A percentile compares a stretch with the other conserved stretches of the same genome.
These are phyloP conservation scores for Trididemnum nubilum DNA, from an alignment of 23 tunicate species.

Conservation along the genomic window DNA sequence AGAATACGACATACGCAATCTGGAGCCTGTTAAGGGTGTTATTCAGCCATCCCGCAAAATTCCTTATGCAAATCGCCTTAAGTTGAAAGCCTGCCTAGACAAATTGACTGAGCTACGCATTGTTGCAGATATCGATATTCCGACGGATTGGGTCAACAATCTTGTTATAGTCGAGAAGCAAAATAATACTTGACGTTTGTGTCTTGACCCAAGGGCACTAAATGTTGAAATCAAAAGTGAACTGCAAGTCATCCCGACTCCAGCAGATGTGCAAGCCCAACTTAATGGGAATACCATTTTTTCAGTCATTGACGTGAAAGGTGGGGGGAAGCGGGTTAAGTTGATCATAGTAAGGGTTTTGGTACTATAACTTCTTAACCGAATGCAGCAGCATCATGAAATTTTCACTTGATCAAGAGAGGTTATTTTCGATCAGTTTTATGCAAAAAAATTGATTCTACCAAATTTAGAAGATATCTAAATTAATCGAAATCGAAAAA, in stretches of 20 bases:
- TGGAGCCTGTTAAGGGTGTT: not conserved
- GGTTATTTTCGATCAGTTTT: too few relatives aligned
- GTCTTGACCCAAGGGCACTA: slow-evolving; percentile 37
- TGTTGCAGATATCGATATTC: slow-evolving; percentile 16
- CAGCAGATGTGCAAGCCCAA: slow-evolving; percentile 17
- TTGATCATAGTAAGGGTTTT: too few relatives aligned
- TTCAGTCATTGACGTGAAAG: slow-evolving; percentile 20
- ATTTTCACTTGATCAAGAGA: too few relatives aligned
- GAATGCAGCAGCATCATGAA: too few relatives aligned
- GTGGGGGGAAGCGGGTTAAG: too few relatives aligned
- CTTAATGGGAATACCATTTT: slow-evolving; percentile 6
- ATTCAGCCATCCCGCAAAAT: not conserved
- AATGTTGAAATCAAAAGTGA: slow-evolving; percentile 26
- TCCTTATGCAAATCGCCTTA: slow-evolving; percentile 9
- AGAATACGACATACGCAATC: not conserved
- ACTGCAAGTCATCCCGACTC: slow-evolving; percentile 26
- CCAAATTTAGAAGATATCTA: too few relatives aligned
- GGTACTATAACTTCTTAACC: too few relatives aligned
- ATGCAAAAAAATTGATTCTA: too few relatives aligned
- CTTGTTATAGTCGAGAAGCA: slow-evolving; percentile 14
- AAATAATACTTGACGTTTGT: not conserved
- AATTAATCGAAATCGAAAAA: too few relatives aligned
- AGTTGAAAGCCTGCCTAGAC: not conserved
- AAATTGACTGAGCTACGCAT: not conserved
- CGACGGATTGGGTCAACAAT: slow-evolving; percentile 22